phyloP scores from a whole-genome alignment of 2,113 vertebrate genomes.

The Delphinus delphis region DNA sequence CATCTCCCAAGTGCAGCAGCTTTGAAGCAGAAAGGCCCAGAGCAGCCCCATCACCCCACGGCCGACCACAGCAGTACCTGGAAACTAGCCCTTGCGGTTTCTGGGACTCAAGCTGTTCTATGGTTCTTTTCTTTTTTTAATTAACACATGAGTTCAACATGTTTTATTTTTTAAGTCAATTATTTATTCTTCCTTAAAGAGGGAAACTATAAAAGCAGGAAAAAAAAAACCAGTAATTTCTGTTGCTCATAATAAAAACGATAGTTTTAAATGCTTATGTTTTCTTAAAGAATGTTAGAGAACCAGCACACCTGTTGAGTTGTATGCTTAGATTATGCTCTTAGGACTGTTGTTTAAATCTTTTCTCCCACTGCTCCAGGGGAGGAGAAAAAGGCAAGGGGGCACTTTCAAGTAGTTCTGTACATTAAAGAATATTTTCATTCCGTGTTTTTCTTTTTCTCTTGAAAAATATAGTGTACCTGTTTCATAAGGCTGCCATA shows the following conservation, averaged over 20 bases:
- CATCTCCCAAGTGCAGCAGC: rapidly evolving
- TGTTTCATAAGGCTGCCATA: not conserved
- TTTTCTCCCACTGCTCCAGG: not conserved
- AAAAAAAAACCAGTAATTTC: conserved; percentile 5
- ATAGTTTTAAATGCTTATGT: not conserved
- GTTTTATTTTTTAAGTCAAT: conserved; percentile 74
- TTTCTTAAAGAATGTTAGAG: conserved; percentile 17
- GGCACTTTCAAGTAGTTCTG: not conserved
- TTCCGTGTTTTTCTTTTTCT: not conserved
- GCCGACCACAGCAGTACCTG: not conserved
- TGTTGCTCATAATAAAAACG: conserved; percentile 36
- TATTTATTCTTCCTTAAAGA: conserved; percentile 73
- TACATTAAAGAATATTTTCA: not conserved
- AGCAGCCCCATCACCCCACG: rapidly evolving
- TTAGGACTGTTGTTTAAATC: not conserved
- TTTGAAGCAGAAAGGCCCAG: rapidly evolving
- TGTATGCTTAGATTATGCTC: not conserved
- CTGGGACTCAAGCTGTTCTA: conserved; percentile 21
- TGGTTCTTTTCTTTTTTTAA: conserved; percentile 18
- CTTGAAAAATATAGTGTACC: not conserved
- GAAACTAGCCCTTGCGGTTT: not conserved
- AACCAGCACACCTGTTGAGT: not conserved
- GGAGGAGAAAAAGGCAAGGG: not conserved
- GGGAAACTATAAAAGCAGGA: conserved; percentile 61
- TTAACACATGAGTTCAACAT: conserved; percentile 63